Base-by-base conservation (phyloP, 2,797 vertebrate genomes). In the Tachyglossus aculeatus region DNA sequence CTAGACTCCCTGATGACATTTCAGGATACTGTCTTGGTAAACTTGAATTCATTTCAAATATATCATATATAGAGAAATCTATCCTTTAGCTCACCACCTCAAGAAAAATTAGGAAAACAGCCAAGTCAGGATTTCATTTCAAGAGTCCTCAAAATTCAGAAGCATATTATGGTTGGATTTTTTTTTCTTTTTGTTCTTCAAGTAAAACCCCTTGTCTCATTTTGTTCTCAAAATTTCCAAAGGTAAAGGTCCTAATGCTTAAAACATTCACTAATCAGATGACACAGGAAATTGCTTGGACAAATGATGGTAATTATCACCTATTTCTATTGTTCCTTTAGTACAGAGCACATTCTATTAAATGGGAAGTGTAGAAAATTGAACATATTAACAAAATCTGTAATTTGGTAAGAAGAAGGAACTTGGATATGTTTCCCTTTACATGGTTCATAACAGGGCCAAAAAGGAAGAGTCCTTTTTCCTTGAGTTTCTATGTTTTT, bases 201-300 rank as follows among this genome's bases (percentile, higher is more conserved):
- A 67, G 38, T n/a, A n/a, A 51, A 62, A 50, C 2, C 22, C 39
- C 9, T 31, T 1, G 25, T 72, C 50, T 29, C 31, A 39, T 27
- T 76, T 27, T 62, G n/a, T 63, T 77, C 57, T 57, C 4, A 36
- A 67, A 45, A 39, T 25, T 36, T 25, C n/a, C 22, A 53, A 58
- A 62, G 10, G 5, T n/a, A n/a, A n/a, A n/a, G n/a, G n/a, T n/a
- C n/a, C n/a, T n/a, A n/a, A n/a, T n/a, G n/a, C n/a, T n/a, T n/a
- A n/a, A n/a, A n/a, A n/a, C n/a, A n/a, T n/a, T n/a, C 54, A 21
- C 22, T 57, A 69, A 61, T 55, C 31, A 51, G 2, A 3, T 33
- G 34, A 70, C 6, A n/a, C n/a, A 21, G 29, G 27, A 38, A 40
- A 5, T 22, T 10, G 15, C 32, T 43, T 50, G 14, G 19, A 25